phyloP scores from a whole-genome alignment of 1,140 invertebrate species.

The Bombus vancouverensis region DNA sequence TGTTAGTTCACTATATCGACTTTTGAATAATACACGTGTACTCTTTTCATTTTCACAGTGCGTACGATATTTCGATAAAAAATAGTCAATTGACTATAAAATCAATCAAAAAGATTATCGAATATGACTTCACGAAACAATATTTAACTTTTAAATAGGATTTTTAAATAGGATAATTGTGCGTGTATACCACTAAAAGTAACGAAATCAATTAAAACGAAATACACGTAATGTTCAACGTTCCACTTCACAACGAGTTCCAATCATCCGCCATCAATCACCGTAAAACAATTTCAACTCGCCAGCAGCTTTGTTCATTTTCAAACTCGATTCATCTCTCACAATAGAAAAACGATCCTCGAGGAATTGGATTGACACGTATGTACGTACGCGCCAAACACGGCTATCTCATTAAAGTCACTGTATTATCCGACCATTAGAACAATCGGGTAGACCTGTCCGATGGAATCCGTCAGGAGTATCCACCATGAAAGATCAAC shows the following conservation, averaged over 20 bases:
- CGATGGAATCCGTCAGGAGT: too few relatives aligned
- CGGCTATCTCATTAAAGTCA: background rate
- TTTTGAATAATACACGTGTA: too few relatives aligned
- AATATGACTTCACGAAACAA: too few relatives aligned
- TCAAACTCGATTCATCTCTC: background rate
- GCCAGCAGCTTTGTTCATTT: background rate
- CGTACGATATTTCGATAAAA: too few relatives aligned
- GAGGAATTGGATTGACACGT: background rate
- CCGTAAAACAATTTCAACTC: background rate
- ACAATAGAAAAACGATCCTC: background rate
- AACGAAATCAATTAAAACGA: background rate
- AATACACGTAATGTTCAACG: background rate
- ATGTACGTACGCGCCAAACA: background rate
- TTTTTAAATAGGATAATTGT: background rate
- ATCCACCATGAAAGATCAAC: background rate
- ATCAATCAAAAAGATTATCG: too few relatives aligned
- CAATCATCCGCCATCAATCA: background rate
- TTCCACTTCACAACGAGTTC: background rate
- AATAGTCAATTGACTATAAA: too few relatives aligned
- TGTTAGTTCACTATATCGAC: too few relatives aligned
- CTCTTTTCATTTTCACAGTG: too few relatives aligned
- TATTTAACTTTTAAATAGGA: too few relatives aligned
- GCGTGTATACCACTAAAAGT: background rate
- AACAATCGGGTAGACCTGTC: background rate
- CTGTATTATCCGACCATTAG: background rate